These are phyloP conservation scores for Lathamus discolor DNA, from an alignment of 2,113 vertebrate species.

Conservation along the genomic window DNA sequence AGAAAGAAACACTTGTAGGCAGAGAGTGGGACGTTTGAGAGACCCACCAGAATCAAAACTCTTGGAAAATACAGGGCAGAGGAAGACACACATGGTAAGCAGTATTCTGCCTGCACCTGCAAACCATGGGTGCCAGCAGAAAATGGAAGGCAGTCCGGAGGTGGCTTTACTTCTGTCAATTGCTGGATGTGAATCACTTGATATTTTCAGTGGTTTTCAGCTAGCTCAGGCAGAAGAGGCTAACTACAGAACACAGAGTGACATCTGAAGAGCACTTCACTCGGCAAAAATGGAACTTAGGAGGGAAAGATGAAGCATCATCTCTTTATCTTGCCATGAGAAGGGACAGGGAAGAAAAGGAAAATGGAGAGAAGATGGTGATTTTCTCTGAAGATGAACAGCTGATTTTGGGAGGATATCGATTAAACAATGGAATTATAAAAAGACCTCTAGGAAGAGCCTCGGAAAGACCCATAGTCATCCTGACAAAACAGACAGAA, in stretches of 20 bases:
- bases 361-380: not conserved
- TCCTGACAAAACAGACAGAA: not conserved
- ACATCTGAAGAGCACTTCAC: not conserved
- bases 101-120: not conserved
- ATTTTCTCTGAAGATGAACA: not conserved
- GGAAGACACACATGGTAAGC: not conserved
- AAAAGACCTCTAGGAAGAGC: not conserved
- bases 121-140: not conserved
- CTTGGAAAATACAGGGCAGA: not conserved
- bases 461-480: not conserved
- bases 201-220: not conserved
- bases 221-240: not conserved
- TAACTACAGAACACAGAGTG: not conserved
- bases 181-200: not conserved
- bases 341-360: not conserved
- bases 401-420: not conserved
- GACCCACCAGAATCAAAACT: not conserved
- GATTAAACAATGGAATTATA: not conserved
- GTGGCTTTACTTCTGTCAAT: not conserved
- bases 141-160: not conserved
- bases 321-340: not conserved
- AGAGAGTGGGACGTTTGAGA: not conserved
- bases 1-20: not conserved
- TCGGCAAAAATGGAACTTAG: not conserved
- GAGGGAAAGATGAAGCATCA: not conserved